Conservation (phyloP, 1,140 invertebrate species). For the Leptinotarsa undecemlineata region DNA sequence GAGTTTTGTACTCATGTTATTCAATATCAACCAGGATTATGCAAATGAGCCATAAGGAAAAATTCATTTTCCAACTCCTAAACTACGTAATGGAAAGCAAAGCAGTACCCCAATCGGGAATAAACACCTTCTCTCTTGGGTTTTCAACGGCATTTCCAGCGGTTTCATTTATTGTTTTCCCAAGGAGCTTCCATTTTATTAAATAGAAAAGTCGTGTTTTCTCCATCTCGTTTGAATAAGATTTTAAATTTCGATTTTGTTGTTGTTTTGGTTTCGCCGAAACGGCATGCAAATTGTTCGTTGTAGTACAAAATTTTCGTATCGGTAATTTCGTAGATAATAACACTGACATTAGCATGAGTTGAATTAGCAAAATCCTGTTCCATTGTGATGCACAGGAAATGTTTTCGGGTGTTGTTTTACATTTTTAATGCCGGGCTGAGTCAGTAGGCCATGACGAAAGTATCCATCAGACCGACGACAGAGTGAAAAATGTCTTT, state of each 20-base stretch:
- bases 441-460: not conserved
- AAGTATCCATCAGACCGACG: not conserved
- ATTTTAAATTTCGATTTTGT: conserved; percentile 15
- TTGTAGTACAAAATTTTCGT: conserved; percentile 21
- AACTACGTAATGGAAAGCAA: conserved; percentile 9
- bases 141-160: conserved; percentile 5
- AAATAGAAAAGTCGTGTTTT: conserved; percentile 26
- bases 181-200: conserved; percentile 18
- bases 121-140: not conserved
- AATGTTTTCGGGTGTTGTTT: conserved; percentile 12
- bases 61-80: not conserved
- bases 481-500: conserved; percentile 1
- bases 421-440: not conserved
- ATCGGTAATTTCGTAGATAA: conserved; percentile 16
- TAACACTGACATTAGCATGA: conserved; percentile 17
- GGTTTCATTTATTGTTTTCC: conserved; percentile 15
- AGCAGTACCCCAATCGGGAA: not conserved
- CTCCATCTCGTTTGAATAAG: conserved; percentile 16
- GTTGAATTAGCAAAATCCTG: not conserved
- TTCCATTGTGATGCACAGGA: not conserved
- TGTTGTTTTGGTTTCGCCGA: conserved; percentile 3
- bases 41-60: too few species aligned
- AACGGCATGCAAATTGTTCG: conserved; percentile 22
- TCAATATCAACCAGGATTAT: too few species aligned
- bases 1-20: too few species aligned